These are phyloP conservation scores for Mythimna vitellina DNA, from an alignment of 2,888 invertebrate genomes.

Conservation along the genomic window DNA sequence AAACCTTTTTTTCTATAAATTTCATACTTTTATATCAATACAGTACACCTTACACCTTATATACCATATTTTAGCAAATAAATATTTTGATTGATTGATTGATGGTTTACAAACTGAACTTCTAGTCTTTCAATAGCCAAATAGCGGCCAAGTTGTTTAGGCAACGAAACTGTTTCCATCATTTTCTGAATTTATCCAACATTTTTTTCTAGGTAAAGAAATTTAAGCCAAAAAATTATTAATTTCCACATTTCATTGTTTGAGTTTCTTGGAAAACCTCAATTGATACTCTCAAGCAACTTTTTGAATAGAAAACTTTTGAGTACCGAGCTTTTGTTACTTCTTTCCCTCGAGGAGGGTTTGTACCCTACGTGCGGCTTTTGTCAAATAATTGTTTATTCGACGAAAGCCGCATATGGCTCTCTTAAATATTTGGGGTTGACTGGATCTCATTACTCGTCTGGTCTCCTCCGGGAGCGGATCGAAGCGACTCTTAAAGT, in stretches of 20 bases:
- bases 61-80: no score
- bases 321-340: neutral
- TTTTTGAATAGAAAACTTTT: neutral
- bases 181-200: neutral
- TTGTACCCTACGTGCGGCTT: no score
- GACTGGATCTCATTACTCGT: neutral
- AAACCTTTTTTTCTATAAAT: no score
- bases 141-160: neutral
- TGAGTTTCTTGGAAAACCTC: no score
- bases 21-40: no score
- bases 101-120: neutral
- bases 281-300: neutral
- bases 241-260: neutral
- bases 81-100: no score
- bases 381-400: no score
- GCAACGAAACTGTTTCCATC: neutral
- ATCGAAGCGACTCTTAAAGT: neutral
- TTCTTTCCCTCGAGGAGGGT: neutral
- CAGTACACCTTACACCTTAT: no score
- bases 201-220: neutral
- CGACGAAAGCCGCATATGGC: neutral
- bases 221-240: conserved; percentile 1
- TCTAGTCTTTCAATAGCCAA: neutral
- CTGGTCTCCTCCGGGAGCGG: neutral
- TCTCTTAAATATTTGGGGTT: neutral